phyloP scores from a whole-genome alignment of 2,113 vertebrate genomes.

The Bubo bubo region DNA sequence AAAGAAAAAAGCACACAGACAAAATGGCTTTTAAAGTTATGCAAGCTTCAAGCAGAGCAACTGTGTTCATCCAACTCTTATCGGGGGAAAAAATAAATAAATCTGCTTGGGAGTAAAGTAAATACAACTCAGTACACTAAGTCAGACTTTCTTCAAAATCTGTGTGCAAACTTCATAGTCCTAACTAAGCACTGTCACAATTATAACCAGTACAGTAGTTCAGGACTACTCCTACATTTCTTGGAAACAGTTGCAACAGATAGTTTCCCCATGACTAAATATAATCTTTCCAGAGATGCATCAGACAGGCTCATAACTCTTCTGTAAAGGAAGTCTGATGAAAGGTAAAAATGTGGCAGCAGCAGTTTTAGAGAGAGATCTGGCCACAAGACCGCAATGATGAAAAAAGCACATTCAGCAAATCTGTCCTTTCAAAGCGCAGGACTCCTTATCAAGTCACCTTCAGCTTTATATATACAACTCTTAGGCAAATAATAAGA shows the following conservation, averaged over 20 bases:
- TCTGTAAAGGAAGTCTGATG: background rate
- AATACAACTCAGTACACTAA: background rate
- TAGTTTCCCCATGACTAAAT: background rate
- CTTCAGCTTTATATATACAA: background rate
- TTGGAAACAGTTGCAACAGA: background rate
- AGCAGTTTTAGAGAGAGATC: background rate
- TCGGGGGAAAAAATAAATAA: background rate
- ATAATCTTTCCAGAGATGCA: background rate
- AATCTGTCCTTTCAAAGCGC: background rate
- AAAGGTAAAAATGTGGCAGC: background rate
- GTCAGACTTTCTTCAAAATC: background rate
- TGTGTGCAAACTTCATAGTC: background rate
- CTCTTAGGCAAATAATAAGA: background rate
- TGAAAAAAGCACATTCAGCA: background rate
- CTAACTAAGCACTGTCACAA: background rate
- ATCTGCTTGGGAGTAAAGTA: background rate
- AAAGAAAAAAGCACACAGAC: background rate
- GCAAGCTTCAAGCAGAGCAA: background rate
- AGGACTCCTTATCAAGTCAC: background rate
- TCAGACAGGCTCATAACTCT: background rate
- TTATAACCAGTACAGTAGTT: background rate
- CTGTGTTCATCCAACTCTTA: background rate
- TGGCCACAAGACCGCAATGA: accelerated
- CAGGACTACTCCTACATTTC: background rate
- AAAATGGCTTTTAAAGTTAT: background rate